Evolutionary conservation across 2,888 invertebrate genomes (phyloP).

Genomic region (Platerodrilus igneus): DNA sequence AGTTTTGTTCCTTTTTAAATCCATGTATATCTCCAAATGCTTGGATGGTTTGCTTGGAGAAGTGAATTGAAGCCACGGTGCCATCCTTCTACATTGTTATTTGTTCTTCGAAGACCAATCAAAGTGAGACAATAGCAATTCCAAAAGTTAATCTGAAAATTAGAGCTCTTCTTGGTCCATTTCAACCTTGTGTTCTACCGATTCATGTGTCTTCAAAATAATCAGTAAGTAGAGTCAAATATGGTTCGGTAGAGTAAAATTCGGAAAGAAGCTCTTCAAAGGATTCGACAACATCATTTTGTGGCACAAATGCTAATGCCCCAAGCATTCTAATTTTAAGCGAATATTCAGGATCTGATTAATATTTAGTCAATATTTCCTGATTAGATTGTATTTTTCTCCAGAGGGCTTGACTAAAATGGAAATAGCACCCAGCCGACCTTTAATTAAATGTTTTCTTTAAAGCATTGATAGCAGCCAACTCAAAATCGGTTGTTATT

Average conservation of each 20-base stretch:
- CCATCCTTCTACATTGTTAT: conserved; percentile 22
- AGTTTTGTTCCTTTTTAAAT: conserved; percentile 13
- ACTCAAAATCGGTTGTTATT: conserved; percentile 1
- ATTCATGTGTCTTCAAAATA: conserved; percentile 20
- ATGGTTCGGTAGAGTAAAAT: conserved; percentile 8
- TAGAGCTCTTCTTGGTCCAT: background rate
- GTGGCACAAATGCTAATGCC: conserved; percentile 21
- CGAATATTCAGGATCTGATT: conserved; percentile 16
- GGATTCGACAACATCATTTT: background rate
- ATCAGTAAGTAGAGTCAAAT: conserved; percentile 7
- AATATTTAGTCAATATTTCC: conserved; percentile 11
- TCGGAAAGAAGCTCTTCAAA: background rate
- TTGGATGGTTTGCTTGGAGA: conserved; percentile 13
- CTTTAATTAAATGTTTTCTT: background rate
- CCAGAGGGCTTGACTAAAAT: conserved; percentile 15
- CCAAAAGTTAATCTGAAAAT: conserved; percentile 10
- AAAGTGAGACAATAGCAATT: conserved; percentile 6
- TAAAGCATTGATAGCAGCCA: background rate
- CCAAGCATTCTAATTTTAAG: conserved; percentile 17
- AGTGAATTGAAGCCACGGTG: conserved; percentile 17
- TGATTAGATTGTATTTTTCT: conserved; percentile 11
- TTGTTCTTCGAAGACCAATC: conserved; percentile 11
- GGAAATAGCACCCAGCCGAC: conserved; percentile 5
- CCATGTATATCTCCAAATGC: conserved; percentile 20
- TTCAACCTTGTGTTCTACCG: conserved; percentile 12